phyloP scores from a whole-genome alignment of 2,888 invertebrate genomes.

The Andrena praecox region DNA sequence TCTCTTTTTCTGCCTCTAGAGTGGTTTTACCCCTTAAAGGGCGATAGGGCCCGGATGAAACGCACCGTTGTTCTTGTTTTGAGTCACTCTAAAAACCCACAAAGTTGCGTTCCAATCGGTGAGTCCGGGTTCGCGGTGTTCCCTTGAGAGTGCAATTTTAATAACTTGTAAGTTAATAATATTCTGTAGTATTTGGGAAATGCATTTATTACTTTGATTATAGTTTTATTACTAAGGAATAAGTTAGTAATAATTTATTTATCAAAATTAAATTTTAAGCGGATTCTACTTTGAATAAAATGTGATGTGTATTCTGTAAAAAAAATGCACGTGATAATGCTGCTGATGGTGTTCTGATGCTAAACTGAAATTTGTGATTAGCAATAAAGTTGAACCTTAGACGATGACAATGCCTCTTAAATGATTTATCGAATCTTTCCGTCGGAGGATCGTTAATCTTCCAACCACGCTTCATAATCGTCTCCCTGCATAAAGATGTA shows the following conservation, averaged over 20 bases:
- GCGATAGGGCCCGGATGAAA: too few relatives aligned
- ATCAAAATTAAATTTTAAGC: not conserved
- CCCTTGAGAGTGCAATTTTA: too few relatives aligned
- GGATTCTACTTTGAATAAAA: not conserved
- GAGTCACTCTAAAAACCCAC: too few relatives aligned
- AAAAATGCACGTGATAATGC: not conserved
- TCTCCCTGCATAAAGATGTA: constrained; percentile 66
- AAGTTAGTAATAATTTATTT: not conserved
- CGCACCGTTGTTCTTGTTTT: too few relatives aligned
- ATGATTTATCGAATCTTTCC: constrained; percentile 79
- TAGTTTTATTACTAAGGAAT: not conserved
- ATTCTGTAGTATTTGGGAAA: too few relatives aligned
- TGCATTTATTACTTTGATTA: too few relatives aligned
- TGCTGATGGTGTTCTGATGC: not conserved
- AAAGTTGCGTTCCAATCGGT: too few relatives aligned
- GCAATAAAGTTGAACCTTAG: constrained; percentile 69
- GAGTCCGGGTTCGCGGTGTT: too few relatives aligned
- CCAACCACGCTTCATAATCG: constrained; percentile 67
- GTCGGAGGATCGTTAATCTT: constrained; percentile 76
- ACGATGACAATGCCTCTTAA: constrained; percentile 69
- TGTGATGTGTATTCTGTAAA: not conserved
- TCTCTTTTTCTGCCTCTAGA: too few relatives aligned
- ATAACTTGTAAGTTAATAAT: too few relatives aligned
- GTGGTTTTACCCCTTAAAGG: too few relatives aligned
- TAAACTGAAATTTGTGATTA: constrained; percentile 51